These are phyloP conservation scores for Ardeotis arabs DNA, from an alignment of 2,113 vertebrate genomes.

Conservation along the genomic window DNA sequence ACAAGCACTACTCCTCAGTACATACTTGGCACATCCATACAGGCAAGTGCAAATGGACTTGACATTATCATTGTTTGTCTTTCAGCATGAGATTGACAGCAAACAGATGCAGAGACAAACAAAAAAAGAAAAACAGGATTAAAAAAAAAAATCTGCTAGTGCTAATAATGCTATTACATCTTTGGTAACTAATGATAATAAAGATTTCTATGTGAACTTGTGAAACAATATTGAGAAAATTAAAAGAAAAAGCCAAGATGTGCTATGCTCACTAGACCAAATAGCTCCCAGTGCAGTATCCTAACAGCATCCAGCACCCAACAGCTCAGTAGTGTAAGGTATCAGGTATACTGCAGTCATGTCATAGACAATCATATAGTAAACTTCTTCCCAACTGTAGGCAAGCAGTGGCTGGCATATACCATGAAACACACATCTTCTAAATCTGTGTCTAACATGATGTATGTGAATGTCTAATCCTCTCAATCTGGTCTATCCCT, in stretches of 20 bases:
- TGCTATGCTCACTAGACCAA: neutral
- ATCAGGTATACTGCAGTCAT: neutral
- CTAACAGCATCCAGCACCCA: neutral
- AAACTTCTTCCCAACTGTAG: neutral
- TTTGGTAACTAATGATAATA: neutral
- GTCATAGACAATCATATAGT: neutral
- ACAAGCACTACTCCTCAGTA: neutral
- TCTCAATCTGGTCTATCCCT: neutral
- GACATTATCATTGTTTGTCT: neutral
- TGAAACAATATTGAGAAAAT: neutral
- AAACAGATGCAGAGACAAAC: neutral
- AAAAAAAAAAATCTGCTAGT: neutral
- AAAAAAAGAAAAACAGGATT: neutral
- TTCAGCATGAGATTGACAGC: neutral
- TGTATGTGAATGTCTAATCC: neutral
- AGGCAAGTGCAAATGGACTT: neutral
- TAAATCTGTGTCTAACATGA: neutral
- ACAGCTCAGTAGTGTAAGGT: neutral
- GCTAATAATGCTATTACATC: neutral
- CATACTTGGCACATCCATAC: neutral
- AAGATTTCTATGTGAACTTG: neutral
- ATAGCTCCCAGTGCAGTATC: neutral
- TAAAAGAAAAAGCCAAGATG: neutral
- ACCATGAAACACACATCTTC: neutral
- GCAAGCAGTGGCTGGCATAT: neutral